Evolutionary conservation across 2,113 vertebrate genomes (phyloP).

Genomic region (Atrichornis clamosus): DNA sequence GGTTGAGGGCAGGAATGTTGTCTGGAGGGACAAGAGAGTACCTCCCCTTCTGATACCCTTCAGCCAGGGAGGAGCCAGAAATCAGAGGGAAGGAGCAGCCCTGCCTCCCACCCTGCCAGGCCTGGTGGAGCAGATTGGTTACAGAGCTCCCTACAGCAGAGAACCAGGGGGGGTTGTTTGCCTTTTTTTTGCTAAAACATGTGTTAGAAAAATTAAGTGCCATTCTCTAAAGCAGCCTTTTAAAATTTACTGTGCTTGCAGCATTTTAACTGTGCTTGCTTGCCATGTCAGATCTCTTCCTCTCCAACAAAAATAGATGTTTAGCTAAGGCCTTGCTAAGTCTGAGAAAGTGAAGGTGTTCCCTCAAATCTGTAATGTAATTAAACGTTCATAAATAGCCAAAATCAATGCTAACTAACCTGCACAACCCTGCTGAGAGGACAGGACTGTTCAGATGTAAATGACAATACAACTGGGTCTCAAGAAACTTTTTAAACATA

Average conservation of each 20-base stretch:
- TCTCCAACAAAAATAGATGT: not conserved
- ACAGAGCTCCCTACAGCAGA: not conserved
- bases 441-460: not conserved
- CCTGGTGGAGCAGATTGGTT: not conserved
- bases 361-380: not conserved
- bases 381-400: not conserved
- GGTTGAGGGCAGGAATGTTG: not conserved
- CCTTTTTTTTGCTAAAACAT: not conserved
- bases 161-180: not conserved
- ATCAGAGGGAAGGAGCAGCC: not conserved
- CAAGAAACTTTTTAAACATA: not conserved
- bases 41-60: not conserved
- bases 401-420: not conserved
- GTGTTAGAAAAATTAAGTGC: not conserved
- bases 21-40: not conserved
- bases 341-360: not conserved
- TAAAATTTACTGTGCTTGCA: not conserved
- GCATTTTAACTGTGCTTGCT: not conserved
- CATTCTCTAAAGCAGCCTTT: not conserved
- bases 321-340: not conserved
- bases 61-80: not conserved
- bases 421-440: not conserved
- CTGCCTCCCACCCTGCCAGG: not conserved
- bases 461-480: fast-evolving
- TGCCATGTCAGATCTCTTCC: not conserved